Evolutionary conservation across 2,888 invertebrate genomes (phyloP), one percentile per base, ranked within the genome.

Genomic region (Lissocephala sabroskyi): DNA sequence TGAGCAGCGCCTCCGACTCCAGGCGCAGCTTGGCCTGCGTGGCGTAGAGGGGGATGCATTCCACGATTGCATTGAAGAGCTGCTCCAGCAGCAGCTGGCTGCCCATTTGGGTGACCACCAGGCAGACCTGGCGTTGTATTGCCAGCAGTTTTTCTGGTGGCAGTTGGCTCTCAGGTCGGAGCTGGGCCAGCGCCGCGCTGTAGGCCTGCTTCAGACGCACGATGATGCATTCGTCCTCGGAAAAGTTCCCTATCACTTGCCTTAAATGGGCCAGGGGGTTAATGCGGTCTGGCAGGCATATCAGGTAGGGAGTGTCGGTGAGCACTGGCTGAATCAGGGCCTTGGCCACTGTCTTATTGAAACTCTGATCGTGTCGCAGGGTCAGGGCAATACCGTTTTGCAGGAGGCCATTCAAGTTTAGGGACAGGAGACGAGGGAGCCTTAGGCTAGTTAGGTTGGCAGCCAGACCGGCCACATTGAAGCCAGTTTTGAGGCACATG

Each of bases 81-180:
- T 58, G 53, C 16, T 67, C 59, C 2, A 79, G 19, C 3, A 84
- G 36, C 1, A 60, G 46, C 18, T 66, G 44, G 53, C 80, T 84
- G 45, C 76, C 71, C 36, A 82, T 59, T 30, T 76, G 68, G 11
- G 65, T 57, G 19, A 84, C 47, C 1, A 79, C 71, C 1, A 70
- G 40, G 10, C 58, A 55, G 1, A 78, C 18, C 2, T 56, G n/a
- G 0, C 39, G 14, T 17, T 71, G 62, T 1, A 30, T 3, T 1
- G 29, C 19, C 2, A 74, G 2, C 11, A 73, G n/a, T 6, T 52
- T 9, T n/a, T 9, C 3, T 0, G 54, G 41, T 10, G 30, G 3
- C n/a, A 50, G 2, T n/a, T 33, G 37, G 1, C 30, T 35, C 0
- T 23, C 3, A 0, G 26, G 9, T 1, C 17, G 1, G 3, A 77